Evolutionary conservation across 2,888 invertebrate genomes (phyloP), one percentile per base, ranked within the genome.

Genomic region (Rhingia rostrata): DNA sequence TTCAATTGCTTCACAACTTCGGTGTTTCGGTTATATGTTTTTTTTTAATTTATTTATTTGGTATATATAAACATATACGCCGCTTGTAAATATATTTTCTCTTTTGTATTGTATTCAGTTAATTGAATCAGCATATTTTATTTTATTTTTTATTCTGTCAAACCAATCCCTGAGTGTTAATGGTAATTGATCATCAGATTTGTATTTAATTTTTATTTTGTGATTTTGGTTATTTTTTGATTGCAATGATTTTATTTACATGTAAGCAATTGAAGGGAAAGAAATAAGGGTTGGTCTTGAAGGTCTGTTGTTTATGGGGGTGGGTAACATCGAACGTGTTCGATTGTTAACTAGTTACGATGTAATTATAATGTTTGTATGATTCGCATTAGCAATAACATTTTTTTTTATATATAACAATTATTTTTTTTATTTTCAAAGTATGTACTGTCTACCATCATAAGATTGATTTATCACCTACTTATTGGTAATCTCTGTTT

Each of bases 381-480:
- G 72, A 82, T 82, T 60, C 58, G 64, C 72, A 69, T 74, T 82
- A 74, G 80, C 82, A 73, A 82, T 75, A 86, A 80, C 74, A 81
- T 73, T 43, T 56, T 56, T 49, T 69, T 30, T 56, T 60, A 58
- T 4, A 60, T 72, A 58, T 47, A 75, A 74, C 64, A 67, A 63
- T 60, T 75, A 67, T 64, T 58, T 83, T 43, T 81, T 58, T 58
- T 61, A 43, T 32, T 47, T 60, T 70, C 53, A 74, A 69, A 60
- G 74, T 78, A 74, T 66, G 74, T 78, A 70, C 73, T 74, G 49
- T 73, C 77, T 73, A 74, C 60, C 73, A 78, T 86, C 82, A 86
- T 82, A 82, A 86, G 82, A 86, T 67, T 78, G 73, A 74, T 82
- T 75, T 82, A 86, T 86, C 86, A 86, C 86, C 82, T 82, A 86